These are phyloP conservation scores for Tipula helvola DNA, from an alignment of 2,888 invertebrate species.

Conservation along the genomic window DNA sequence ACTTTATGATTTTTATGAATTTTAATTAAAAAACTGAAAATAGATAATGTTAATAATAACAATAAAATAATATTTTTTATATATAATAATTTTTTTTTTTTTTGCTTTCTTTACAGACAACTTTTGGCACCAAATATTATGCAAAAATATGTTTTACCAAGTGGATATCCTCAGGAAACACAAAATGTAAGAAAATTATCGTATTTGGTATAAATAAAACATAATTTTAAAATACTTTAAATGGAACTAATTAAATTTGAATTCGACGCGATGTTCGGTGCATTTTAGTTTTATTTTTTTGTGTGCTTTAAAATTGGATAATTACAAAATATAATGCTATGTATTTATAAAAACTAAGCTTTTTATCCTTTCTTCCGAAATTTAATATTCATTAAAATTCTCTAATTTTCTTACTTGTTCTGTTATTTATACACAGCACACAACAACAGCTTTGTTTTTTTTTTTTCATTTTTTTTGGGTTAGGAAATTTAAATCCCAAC, in stretches of 20 bases:
- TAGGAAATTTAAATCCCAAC: not conserved
- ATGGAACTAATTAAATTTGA: not conserved
- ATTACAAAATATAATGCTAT: not conserved
- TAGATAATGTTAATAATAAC: not conserved
- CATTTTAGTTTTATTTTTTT: not conserved
- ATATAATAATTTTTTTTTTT: not conserved
- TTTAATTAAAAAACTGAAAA: not conserved
- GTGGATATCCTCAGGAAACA: slow-evolving; percentile 70
- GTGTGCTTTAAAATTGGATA: not conserved
- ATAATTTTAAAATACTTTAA: not conserved
- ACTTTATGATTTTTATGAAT: not conserved
- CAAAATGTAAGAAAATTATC: slow-evolving; percentile 51
- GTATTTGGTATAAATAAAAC: not conserved
- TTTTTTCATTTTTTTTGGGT: not conserved
- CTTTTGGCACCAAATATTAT: slow-evolving; percentile 84
- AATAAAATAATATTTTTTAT: not conserved
- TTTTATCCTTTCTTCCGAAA: not conserved
- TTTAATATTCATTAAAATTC: not conserved
- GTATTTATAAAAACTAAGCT: not conserved
- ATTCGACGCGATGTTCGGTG: not conserved
- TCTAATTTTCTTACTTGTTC: not conserved
- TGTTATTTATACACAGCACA: not conserved
- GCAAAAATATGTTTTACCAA: slow-evolving; percentile 79
- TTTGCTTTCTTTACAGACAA: slow-evolving; percentile 55
- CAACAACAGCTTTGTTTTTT: not conserved